Percentiles rank a stretch among this genome's conserved stretches.
These are phyloP conservation scores for Cecidostiba fungosa DNA, from an alignment of 2,888 invertebrate species.

Conservation along the genomic window DNA sequence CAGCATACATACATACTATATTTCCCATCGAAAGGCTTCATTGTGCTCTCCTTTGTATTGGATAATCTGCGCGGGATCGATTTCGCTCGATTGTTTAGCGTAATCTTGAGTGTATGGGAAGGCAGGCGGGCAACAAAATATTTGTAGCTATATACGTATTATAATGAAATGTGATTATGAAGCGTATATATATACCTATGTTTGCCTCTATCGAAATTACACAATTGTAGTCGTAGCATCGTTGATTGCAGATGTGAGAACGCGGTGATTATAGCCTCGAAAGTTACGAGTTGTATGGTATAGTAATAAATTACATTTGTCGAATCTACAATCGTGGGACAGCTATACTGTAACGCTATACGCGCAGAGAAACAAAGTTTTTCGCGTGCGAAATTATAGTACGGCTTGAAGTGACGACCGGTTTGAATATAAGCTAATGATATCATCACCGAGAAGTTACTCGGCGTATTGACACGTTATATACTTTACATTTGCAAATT, in stretches of 20 bases:
- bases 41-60: not conserved
- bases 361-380: not conserved
- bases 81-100: not conserved
- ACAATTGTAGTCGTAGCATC: not conserved
- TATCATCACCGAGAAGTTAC: not conserved
- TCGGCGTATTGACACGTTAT: not conserved
- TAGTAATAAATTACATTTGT: not conserved
- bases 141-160: not conserved
- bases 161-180: not conserved
- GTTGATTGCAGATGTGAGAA: not conserved
- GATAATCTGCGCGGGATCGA: not conserved
- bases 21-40: not conserved
- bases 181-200: not conserved
- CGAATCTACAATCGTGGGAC: not conserved
- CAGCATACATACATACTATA: not conserved
- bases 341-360: not conserved
- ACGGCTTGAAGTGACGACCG: not conserved
- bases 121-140: not conserved
- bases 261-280: not conserved
- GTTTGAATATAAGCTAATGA: conserved; percentile 2
- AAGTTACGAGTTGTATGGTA: not conserved
- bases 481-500: not conserved
- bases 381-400: not conserved
- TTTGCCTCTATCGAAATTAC: not conserved
- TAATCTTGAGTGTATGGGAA: not conserved